Percentiles rank a stretch among this genome's conserved stretches.
Conservation (phyloP, 37 sponge, comb jelly and placozoan species). For the Theonella swinhoei region DNA sequence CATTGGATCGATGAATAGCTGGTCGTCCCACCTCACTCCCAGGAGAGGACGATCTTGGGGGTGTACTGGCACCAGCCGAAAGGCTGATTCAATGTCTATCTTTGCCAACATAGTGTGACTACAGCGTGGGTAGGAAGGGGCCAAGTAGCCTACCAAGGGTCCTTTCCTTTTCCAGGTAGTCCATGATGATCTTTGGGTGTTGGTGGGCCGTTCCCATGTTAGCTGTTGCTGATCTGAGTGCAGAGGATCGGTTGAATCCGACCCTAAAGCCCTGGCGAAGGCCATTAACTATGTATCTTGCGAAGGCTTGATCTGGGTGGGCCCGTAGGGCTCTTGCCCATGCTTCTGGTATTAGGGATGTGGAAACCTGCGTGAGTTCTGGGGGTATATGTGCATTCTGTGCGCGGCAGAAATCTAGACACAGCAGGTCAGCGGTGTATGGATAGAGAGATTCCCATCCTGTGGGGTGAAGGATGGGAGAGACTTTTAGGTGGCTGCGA, state of each 20-base stretch:
- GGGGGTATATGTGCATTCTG: background rate
- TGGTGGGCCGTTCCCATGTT: background rate
- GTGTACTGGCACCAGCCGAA: constrained; percentile 21
- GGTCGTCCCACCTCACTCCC: constrained; percentile 14
- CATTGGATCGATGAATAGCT: background rate
- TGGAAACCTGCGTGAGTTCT: background rate
- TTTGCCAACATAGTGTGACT: background rate
- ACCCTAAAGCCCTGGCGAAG: background rate
- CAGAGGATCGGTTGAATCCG: background rate
- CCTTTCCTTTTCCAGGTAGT: background rate
- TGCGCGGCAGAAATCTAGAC: background rate
- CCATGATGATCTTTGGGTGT: constrained; percentile 16
- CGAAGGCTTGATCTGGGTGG: constrained; percentile 6
- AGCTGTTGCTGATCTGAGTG: background rate
- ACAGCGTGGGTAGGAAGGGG: background rate
- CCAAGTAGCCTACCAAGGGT: background rate
- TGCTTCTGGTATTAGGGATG: background rate
- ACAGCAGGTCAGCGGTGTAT: constrained; percentile 9
- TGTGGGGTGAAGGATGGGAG: background rate
- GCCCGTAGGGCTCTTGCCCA: constrained; percentile 11
- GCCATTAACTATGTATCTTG: background rate
- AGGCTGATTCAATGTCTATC: constrained; percentile 10
- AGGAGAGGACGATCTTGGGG: constrained; percentile 20
- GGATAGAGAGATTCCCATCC: background rate
- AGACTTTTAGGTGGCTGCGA: background rate